phyloP scores from a whole-genome alignment of 2,888 invertebrate genomes.

The Podotricha telesiphe region DNA sequence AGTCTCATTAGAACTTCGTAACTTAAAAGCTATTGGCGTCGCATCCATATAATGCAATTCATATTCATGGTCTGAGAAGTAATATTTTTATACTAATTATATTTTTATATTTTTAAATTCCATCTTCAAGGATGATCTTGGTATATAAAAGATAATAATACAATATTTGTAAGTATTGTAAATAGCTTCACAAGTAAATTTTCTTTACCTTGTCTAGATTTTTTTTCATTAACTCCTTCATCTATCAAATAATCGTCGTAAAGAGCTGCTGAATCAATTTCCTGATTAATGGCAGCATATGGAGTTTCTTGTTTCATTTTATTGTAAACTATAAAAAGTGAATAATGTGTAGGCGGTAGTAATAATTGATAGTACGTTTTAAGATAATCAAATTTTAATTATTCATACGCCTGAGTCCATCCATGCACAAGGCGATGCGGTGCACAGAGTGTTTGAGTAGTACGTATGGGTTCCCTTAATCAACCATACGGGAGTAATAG shows the following conservation, averaged over 20 bases:
- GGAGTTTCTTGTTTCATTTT: not conserved
- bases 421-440: not conserved
- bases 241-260: not conserved
- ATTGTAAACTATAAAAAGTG: not conserved
- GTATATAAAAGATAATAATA: not conserved
- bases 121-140: not conserved
- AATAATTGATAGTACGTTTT: not conserved
- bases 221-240: not conserved
- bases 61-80: conserved; percentile 6
- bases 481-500: too few relatives aligned
- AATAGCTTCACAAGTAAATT: not conserved
- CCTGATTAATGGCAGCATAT: not conserved
- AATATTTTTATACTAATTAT: not conserved
- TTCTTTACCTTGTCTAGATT: not conserved
- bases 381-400: not conserved
- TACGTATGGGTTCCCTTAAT: too few relatives aligned
- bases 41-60: not conserved
- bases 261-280: not conserved
- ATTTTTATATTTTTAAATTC: not conserved
- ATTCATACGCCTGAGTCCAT: not conserved
- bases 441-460: not conserved
- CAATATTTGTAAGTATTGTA: not conserved
- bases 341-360: not conserved
- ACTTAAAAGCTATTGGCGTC: not conserved
- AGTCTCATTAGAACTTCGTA: not conserved